Conservation (phyloP, 2,888 invertebrate species). For the Ethmia dodecea region DNA sequence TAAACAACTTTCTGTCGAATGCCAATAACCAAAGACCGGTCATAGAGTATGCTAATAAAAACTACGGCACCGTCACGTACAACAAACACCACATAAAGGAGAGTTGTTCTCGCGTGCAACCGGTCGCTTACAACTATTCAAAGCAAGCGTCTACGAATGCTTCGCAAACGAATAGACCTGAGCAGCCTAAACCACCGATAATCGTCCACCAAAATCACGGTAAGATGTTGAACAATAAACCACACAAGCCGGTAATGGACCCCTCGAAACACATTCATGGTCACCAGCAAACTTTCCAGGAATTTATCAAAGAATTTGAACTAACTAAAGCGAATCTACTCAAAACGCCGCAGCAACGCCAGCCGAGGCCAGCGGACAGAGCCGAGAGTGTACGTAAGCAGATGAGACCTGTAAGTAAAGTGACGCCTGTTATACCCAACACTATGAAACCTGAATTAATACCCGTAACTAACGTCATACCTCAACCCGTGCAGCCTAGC, state of each 20-base stretch:
- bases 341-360: too few species aligned
- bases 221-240: too few species aligned
- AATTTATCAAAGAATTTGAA: constrained; percentile 49
- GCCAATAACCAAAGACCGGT: neutral
- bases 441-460: constrained; percentile 4
- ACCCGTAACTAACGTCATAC: too few species aligned
- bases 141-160: neutral
- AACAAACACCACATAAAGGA: neutral
- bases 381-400: constrained; percentile 22
- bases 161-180: neutral
- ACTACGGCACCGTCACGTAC: too few species aligned
- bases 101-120: constrained; percentile 1
- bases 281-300: constrained; percentile 29
- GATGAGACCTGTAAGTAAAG: constrained; percentile 24
- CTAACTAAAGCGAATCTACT: constrained; percentile 43
- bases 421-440: constrained; percentile 26
- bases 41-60: neutral
- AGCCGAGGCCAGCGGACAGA: constrained; percentile 12
- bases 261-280: neutral
- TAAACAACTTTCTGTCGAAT: constrained; percentile 21
- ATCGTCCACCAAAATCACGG: too few species aligned
- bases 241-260: neutral
- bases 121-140: neutral
- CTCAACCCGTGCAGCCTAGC: constrained; percentile 9
- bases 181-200: neutral